Base-by-base conservation (phyloP, 2,113 vertebrate genomes). In the Lepidothrix coronata region DNA sequence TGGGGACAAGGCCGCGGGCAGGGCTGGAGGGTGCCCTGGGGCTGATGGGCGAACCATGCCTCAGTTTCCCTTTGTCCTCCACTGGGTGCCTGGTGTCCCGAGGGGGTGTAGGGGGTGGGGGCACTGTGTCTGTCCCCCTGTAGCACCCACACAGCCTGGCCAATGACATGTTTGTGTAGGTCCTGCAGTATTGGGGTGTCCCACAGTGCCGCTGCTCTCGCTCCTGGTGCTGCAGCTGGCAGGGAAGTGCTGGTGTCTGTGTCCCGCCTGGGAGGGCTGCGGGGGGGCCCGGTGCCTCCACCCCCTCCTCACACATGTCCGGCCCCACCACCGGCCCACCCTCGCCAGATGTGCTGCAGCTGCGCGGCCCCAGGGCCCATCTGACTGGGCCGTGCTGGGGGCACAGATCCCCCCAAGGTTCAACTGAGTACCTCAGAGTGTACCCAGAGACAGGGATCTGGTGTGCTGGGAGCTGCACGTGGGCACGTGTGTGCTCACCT, bases 291-390 rank as follows among this genome's bases (percentile, higher is more conserved):
- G 0, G 17, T 22, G 44, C 70, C 8, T 39, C 65, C 70, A 4
- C 48, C 62, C 81, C 43, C 68, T 80, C 48, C 82, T 30, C 54
- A 14, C 19, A 1, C 4, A 9, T 8, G 78, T 85, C 89, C 8
- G 1, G 73, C 85, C 65, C 54, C 4, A 5, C 57, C 8, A 3
- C 41, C 5, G 1, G 39, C 70, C 76, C 8, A 6, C 49, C 70
- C 70, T 70, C 5, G 0, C 86, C 95, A 95, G 94, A 91, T 95
- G 95, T 95, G 92, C 49, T 72, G 89, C 94, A 95, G 94, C 89
- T 94, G 94, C 0, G 0, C 11, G 1, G 77, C 80, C 76, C 20
- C 4, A 2, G 37, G 70, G 49, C 86, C 1, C 11, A 62, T 61
- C 33, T 0, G 12, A 33, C 65, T 55, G 67, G 31, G 67, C 52